phyloP scores from a whole-genome alignment of 2,888 invertebrate species.

The Bruchidius siliquastri region DNA sequence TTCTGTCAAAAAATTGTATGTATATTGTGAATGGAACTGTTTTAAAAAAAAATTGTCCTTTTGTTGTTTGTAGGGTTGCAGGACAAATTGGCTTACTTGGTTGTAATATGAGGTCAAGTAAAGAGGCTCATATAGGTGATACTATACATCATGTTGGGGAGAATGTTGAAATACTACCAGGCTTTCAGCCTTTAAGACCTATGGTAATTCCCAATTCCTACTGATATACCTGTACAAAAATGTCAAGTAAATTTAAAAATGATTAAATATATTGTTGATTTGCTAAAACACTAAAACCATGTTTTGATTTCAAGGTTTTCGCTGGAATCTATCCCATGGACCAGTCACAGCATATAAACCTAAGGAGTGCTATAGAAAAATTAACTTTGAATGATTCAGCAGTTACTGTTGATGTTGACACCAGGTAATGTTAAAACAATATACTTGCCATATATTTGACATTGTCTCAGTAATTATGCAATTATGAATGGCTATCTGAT shows the following conservation, averaged over 20 bases:
- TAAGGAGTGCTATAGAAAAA: constrained; percentile 83
- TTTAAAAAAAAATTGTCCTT: constrained; percentile 8
- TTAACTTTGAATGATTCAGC: constrained; percentile 92
- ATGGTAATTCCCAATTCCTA: constrained; percentile 50
- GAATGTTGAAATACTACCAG: constrained; percentile 56
- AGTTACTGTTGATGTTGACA: constrained; percentile 75
- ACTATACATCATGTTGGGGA: constrained; percentile 59
- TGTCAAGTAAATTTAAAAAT: too few species aligned
- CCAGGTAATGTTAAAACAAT: constrained; percentile 56
- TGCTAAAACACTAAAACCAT: background rate
- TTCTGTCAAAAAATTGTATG: constrained; percentile 59
- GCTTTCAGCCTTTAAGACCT: constrained; percentile 66
- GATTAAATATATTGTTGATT: too few species aligned
- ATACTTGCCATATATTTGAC: background rate
- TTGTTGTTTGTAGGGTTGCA: constrained; percentile 53
- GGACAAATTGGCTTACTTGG: constrained; percentile 92
- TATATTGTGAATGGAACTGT: constrained; percentile 14
- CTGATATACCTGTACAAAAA: too few species aligned
- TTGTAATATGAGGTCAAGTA: constrained; percentile 71
- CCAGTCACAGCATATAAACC: constrained; percentile 72
- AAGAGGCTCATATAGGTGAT: constrained; percentile 74
- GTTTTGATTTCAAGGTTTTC: constrained; percentile 49
- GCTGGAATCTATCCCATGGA: constrained; percentile 89
- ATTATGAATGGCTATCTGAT: too few species aligned
- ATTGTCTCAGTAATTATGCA: too few species aligned